Percentiles rank a stretch among this genome's conserved stretches.
Evolutionary conservation across 2,797 vertebrate genomes (phyloP).

Genomic region (Sarcoramphus papa): DNA sequence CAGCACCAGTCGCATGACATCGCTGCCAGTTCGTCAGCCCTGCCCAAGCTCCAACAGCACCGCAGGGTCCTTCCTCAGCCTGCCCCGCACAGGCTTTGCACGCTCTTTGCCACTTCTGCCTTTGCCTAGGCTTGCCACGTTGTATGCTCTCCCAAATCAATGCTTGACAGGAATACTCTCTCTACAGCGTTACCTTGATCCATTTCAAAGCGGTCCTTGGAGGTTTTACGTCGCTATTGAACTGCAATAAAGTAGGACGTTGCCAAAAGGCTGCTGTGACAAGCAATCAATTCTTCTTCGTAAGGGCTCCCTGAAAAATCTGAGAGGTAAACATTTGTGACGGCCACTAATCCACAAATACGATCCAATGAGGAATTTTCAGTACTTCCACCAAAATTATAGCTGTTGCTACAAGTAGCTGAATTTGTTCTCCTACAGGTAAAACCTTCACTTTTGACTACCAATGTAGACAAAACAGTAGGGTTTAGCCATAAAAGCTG

Average conservation of each 20-base stretch:
- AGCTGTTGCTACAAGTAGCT: neutral
- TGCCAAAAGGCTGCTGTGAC: rapidly evolving
- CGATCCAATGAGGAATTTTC: neutral
- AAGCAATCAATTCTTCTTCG: rapidly evolving
- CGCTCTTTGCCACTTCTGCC: rapidly evolving
- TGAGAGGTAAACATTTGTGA: neutral
- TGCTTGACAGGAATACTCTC: neutral
- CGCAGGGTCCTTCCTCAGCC: neutral
- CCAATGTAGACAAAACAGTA: neutral
- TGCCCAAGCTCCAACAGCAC: neutral
- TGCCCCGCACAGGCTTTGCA: rapidly evolving
- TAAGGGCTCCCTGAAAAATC: neutral
- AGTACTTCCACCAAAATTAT: neutral
- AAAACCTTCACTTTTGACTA: neutral
- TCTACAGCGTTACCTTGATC: neutral
- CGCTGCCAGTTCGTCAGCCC: neutral
- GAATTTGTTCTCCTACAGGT: neutral
- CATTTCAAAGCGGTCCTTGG: neutral
- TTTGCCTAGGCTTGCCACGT: neutral
- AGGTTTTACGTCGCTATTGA: neutral
- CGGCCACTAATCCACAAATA: neutral
- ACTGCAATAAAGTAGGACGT: neutral
- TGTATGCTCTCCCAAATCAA: neutral
- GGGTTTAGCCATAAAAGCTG: neutral
- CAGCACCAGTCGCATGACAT: rapidly evolving